Evolutionary conservation across 2,888 invertebrate species (phyloP), one percentile per base, ranked within the genome.

Genomic region (Chymomyza caudatula): DNA sequence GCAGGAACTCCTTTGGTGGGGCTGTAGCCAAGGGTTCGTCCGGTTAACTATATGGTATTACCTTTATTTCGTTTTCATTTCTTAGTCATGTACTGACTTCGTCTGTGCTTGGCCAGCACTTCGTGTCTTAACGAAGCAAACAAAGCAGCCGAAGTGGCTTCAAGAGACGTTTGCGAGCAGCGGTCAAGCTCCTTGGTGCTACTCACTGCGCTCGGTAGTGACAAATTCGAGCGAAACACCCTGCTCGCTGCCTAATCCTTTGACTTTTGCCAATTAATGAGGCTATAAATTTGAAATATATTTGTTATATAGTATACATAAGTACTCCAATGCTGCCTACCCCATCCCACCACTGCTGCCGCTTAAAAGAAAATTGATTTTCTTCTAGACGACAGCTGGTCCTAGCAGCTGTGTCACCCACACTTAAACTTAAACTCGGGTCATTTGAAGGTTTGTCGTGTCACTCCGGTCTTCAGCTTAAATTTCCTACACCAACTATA

Each of bases 391-490:
- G 54, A 60, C 43, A 62, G 22, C 52, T 55, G 5, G 8, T 19
- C 8, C n/a, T 56, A 67, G 47, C 29, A 51, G 17, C 61, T n/a
- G 29, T 37, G 11, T 25, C 29, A 11, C 29, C 29, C 29, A 37
- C 29, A 37, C 11, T 11, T 2, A 37, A 37, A 37, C 29, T 37
- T 37, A 37, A 37, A 37, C 29, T 37, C 29, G 29, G 82, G 83
- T 83, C 77, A 76, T 67, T 82, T 85, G 79, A 83, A 82, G 77
- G 82, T 85, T 78, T 63, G 65, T 58, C 59, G 60, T 58, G 20
- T 23, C 17, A 44, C 65, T 49, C 54, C 55, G 1, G 29, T 37
- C 29, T 37, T 2, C 2, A 11, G 8, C 29, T 37, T 37, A 2
- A 37, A 11, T 37, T 37, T 37, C 29, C 29, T 11, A 37, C 29